Conservation (phyloP, 2,888 invertebrate species). For the Idaea biselata region DNA sequence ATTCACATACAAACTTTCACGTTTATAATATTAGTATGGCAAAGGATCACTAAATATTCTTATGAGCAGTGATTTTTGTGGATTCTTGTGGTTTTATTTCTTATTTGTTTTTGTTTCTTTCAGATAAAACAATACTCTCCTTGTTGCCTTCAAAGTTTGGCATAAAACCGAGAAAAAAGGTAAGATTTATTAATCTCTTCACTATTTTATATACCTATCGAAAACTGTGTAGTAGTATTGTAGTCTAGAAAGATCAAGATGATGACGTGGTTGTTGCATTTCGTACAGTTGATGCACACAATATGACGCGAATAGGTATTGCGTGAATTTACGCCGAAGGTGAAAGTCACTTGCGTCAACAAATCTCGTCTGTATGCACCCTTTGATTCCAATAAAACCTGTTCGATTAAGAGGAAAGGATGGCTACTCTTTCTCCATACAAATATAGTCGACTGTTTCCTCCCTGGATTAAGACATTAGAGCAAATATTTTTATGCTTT, state of each 20-base stretch:
- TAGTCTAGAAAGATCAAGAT: background rate
- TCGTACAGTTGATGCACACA: conserved; percentile 28
- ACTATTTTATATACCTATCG: too few relatives aligned
- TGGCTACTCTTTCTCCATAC: conserved; percentile 9
- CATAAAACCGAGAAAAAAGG: conserved; percentile 34
- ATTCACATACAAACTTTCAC: too few relatives aligned
- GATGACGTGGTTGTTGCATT: background rate
- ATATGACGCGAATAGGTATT: conserved; percentile 39
- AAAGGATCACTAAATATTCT: background rate
- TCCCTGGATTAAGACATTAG: too few relatives aligned
- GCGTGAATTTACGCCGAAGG: conserved; percentile 47
- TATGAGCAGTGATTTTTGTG: background rate
- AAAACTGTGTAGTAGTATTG: too few relatives aligned
- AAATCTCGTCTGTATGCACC: conserved; percentile 48
- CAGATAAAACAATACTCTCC: conserved; percentile 29
- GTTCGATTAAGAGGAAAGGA: conserved; percentile 34
- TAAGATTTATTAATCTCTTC: conserved; percentile 28
- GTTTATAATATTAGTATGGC: too few relatives aligned
- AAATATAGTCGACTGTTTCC: too few relatives aligned
- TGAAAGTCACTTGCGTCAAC: conserved; percentile 48
- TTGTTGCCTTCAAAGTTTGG: conserved; percentile 16
- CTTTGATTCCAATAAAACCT: conserved; percentile 36
- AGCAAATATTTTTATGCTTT: too few relatives aligned
- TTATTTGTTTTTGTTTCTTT: conserved; percentile 30
- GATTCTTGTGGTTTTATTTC: background rate